phyloP scores from a whole-genome alignment of 2,888 invertebrate species.

The Drosophila recens region DNA sequence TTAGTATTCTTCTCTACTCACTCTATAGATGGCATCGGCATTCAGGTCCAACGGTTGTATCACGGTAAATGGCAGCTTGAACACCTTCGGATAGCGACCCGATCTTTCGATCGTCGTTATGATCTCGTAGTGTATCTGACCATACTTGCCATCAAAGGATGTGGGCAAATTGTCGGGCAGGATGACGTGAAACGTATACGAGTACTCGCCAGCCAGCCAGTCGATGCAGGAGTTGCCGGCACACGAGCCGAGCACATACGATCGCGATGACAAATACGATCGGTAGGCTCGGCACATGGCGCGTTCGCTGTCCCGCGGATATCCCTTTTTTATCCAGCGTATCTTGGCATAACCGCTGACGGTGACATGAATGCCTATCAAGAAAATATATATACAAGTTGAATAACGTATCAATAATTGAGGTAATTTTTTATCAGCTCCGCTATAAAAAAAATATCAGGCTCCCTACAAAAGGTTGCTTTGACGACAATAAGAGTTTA shows the following conservation, averaged over 20 bases:
- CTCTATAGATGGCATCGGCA: slow-evolving; percentile 89
- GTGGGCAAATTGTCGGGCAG: slow-evolving; percentile 88
- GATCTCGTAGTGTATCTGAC: slow-evolving; percentile 92
- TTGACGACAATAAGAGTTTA: too few relatives aligned
- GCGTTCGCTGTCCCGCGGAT: slow-evolving; percentile 84
- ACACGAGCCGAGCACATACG: slow-evolving; percentile 83
- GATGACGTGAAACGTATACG: slow-evolving; percentile 92
- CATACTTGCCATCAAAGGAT: slow-evolving; percentile 91
- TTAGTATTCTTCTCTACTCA: slow-evolving; percentile 82
- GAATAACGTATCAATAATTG: background rate
- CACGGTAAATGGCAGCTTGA: slow-evolving; percentile 92
- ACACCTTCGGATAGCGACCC: slow-evolving; percentile 93
- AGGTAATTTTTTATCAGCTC: too few relatives aligned
- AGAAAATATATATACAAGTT: background rate
- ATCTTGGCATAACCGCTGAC: slow-evolving; percentile 85
- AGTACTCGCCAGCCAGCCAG: slow-evolving; percentile 89
- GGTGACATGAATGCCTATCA: slow-evolving; percentile 84
- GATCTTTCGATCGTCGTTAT: slow-evolving; percentile 93
- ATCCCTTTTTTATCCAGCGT: slow-evolving; percentile 85
- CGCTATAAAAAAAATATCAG: too few relatives aligned
- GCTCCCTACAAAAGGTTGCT: too few relatives aligned
- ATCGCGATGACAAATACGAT: slow-evolving; percentile 84
- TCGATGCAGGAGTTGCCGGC: slow-evolving; percentile 87
- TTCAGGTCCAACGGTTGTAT: slow-evolving; percentile 93
- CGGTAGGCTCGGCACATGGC: slow-evolving; percentile 84